Percentiles rank a stretch among this genome's conserved stretches.
Conservation (phyloP, 1,140 invertebrate genomes). For the Wasmannia auropunctata region DNA sequence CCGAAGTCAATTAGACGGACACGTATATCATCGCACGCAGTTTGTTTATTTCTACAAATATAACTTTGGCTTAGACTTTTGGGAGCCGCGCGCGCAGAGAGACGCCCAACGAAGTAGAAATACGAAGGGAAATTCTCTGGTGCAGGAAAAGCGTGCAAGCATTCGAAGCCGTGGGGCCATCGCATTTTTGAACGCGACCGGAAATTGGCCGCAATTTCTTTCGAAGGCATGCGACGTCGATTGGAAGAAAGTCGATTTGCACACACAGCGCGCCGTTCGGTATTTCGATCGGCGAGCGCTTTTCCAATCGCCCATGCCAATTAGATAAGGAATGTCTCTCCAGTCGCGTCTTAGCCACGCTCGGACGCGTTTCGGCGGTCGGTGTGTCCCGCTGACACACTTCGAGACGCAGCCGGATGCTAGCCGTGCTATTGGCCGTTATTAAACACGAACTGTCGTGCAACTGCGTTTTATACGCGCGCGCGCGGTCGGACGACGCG, state of each 20-base stretch:
- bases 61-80: not conserved
- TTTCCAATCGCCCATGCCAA: not conserved
- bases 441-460: slow-evolving; percentile 8
- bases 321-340: slow-evolving; percentile 3
- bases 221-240: not conserved
- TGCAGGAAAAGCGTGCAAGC: no score
- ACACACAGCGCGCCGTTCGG: no score
- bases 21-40: not conserved
- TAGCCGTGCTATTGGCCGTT: slow-evolving; percentile 26
- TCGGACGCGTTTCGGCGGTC: slow-evolving; percentile 30
- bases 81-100: not conserved
- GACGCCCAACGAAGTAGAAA: not conserved
- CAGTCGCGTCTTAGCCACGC: slow-evolving; percentile 13
- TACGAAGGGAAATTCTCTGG: not conserved
- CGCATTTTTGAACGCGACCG: not conserved
- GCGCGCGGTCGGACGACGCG: not conserved
- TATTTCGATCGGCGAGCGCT: not conserved
- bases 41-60: not conserved
- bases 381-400: slow-evolving; percentile 42
- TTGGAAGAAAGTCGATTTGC: not conserved
- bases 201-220: not conserved
- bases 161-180: no score
- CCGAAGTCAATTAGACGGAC: not conserved
- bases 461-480: not conserved
- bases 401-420: slow-evolving; percentile 18